Conservation (phyloP, 2,797 vertebrate genomes). For the Poecile montanus region DNA sequence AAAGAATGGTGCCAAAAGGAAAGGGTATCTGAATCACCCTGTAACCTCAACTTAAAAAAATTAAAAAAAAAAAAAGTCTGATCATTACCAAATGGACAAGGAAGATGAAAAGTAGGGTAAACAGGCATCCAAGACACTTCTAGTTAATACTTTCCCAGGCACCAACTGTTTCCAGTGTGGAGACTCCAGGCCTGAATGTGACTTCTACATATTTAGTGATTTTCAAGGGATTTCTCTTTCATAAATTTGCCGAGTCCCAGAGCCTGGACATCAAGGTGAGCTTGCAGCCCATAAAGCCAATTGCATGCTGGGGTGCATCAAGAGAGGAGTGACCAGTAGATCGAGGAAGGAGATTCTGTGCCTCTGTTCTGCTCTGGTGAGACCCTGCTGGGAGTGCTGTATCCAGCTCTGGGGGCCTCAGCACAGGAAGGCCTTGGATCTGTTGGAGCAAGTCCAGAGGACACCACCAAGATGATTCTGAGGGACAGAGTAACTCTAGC, state of each 20-base stretch:
- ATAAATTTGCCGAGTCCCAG: background rate
- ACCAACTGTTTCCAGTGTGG: background rate
- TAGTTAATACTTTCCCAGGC: background rate
- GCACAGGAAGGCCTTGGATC: background rate
- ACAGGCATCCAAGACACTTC: background rate
- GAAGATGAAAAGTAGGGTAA: background rate
- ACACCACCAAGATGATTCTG: background rate
- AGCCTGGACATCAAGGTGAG: background rate
- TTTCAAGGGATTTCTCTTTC: background rate
- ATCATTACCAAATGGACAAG: background rate
- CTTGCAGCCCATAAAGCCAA: background rate
- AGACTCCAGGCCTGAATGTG: background rate
- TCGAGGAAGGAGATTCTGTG: fast-evolving
- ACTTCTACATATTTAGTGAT: background rate
- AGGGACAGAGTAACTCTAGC: fast-evolving
- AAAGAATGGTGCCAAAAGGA: background rate
- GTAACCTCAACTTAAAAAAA: background rate
- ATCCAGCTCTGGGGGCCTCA: background rate
- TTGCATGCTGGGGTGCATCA: background rate
- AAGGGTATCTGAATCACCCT: background rate
- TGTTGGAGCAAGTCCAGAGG: background rate
- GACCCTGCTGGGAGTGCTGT: background rate
- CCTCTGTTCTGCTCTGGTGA: background rate
- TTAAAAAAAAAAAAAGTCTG: background rate
- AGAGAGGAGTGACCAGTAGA: background rate